Evolutionary conservation across 2,888 invertebrate species (phyloP), one percentile per base, ranked within the genome.

Genomic region (Clivina fossor): DNA sequence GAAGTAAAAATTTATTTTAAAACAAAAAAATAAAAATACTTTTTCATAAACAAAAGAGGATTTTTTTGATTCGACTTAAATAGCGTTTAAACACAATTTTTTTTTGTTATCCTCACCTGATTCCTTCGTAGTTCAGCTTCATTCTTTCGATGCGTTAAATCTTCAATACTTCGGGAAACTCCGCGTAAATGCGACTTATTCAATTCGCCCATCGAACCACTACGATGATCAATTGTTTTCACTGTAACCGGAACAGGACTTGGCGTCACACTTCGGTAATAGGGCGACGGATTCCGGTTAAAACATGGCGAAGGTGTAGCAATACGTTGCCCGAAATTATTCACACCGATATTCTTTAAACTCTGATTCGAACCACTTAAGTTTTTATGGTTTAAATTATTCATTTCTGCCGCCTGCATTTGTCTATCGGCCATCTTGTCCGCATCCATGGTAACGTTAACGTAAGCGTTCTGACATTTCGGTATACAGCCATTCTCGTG

Each of bases 91-190:
- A n/a, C n/a, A n/a, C n/a, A n/a, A n/a, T n/a, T n/a, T n/a, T n/a
- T 13, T 30, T 2, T 46, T 11, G 28, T 13, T 35, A 61, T 19
- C 58, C 61, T 66, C 63, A 74, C 74, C 68, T 74, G 63, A 65
- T 76, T 65, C 75, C 81, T 62, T 74, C 78, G 62, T 74, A 80
- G 61, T 77, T 82, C 75, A 3, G 73, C 71, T 33, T 73, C 73
- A 56, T 69, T 70, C 33, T 72, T 71, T 50, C 71, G 64, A 11
- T 64, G 62, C 5, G 65, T 63, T 11, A 69, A 58, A 60, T 65
- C 64, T 50, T 67, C 69, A 38, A 60, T 60, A 60, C 60, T 63
- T 35, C 61, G 64, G 13, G 56, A 56, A 26, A 54, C 44, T n/a
- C 50, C 46, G 22, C 62, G 62, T 48, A 64, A 67, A 15, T 67